Conservation (phyloP, 2,797 vertebrate species). For the Darevskia mixta region DNA sequence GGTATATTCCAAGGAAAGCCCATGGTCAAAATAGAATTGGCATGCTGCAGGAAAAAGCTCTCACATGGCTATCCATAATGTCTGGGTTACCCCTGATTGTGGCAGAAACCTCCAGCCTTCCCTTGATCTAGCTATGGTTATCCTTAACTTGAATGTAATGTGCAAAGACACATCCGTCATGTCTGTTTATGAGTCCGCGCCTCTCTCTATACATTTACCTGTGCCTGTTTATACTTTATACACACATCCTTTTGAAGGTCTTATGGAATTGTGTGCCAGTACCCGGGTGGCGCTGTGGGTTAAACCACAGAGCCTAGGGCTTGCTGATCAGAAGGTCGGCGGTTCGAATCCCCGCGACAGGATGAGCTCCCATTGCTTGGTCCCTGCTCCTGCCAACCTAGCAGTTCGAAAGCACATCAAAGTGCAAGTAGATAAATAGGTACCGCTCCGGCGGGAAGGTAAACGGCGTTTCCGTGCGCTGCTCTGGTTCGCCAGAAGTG, state of each 20-base stretch:
- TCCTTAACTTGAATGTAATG: neutral
- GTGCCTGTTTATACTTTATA: neutral
- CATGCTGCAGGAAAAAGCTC: neutral
- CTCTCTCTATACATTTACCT: neutral
- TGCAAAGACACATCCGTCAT: neutral
- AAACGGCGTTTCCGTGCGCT: too few relatives aligned
- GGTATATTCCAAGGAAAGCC: neutral
- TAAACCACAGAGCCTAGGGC: too few relatives aligned
- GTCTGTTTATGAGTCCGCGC: neutral
- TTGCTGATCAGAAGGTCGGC: too few relatives aligned
- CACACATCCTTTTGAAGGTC: neutral
- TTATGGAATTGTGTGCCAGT: neutral
- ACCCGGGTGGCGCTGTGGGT: too few relatives aligned
- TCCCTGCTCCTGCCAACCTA: too few relatives aligned
- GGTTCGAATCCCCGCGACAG: too few relatives aligned
- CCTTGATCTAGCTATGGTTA: neutral
- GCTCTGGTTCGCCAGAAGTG: too few relatives aligned
- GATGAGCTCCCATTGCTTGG: too few relatives aligned
- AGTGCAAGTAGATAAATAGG: too few relatives aligned
- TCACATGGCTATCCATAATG: neutral
- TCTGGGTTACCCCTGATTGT: neutral
- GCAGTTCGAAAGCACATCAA: too few relatives aligned
- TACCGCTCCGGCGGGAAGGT: too few relatives aligned
- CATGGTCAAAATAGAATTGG: neutral
- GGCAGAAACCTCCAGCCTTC: neutral